These are phyloP conservation scores for Mycetomoellerius zeteki DNA, from an alignment of 1,140 invertebrate species.

Conservation along the genomic window DNA sequence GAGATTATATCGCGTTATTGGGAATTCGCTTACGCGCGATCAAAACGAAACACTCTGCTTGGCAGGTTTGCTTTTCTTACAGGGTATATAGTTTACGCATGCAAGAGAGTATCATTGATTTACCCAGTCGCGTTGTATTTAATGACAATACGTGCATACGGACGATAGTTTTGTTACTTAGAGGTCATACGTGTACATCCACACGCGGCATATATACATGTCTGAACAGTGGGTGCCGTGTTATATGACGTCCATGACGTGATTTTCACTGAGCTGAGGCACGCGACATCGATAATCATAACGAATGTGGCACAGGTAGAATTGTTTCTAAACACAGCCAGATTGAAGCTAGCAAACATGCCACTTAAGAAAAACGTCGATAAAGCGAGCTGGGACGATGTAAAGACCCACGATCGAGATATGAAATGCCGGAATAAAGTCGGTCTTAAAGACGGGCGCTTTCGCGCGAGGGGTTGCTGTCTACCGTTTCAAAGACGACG, in stretches of 20 bases:
- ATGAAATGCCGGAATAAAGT: not conserved
- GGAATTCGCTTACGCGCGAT: not conserved
- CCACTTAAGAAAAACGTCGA: constrained; percentile 6
- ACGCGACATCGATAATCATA: constrained; percentile 34
- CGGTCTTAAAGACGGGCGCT: not conserved
- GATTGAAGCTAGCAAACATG: not conserved
- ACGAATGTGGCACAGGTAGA: constrained; percentile 1
- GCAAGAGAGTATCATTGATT: constrained; percentile 53
- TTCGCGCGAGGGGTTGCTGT: not conserved
- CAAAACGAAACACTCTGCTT: not conserved
- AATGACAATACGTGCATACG: constrained; percentile 20
- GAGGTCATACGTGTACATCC: not conserved
- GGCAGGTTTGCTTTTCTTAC: not conserved
- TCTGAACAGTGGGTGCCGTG: not conserved
- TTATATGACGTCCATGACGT: not conserved
- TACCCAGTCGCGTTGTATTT: constrained; percentile 27
- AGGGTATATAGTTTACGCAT: constrained; percentile 43
- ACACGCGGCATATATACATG: not conserved
- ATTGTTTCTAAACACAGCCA: constrained; percentile 29
- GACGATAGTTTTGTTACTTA: constrained; percentile 21
- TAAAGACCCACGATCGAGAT: not conserved
- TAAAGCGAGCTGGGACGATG: not conserved
- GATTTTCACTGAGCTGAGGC: not conserved
- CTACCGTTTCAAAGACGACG: not conserved
- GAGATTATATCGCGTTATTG: not conserved